Evolutionary conservation across 1,140 invertebrate species (phyloP).

Genomic region (Eueides isabella): DNA sequence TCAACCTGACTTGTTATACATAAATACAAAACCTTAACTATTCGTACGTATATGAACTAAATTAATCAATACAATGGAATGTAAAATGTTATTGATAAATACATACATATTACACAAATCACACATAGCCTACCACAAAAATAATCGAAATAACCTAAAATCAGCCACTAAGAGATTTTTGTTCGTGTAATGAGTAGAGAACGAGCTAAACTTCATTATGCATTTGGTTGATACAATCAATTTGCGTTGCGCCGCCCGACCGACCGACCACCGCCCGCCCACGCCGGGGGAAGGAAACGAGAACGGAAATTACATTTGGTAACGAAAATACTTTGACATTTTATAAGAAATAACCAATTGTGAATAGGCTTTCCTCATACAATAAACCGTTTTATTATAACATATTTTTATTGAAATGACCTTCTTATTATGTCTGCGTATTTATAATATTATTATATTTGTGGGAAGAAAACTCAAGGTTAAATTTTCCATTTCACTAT

Average conservation of each 20-base stretch:
- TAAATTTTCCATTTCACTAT: no score
- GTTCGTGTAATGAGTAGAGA: slow-evolving; percentile 2
- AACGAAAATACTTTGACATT: slow-evolving; percentile 18
- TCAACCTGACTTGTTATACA: no score
- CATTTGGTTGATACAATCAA: slow-evolving; percentile 26
- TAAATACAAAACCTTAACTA: no score
- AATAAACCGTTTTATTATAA: neutral
- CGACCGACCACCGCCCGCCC: neutral
- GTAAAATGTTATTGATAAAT: no score
- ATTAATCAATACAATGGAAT: no score
- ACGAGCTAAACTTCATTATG: slow-evolving; percentile 20
- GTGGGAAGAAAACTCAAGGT: no score
- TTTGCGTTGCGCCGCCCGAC: slow-evolving; percentile 19
- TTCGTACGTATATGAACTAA: no score
- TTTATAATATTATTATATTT: no score
- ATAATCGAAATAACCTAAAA: neutral
- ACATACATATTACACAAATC: no score
- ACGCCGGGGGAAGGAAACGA: slow-evolving; percentile 19
- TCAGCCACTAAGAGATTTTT: neutral
- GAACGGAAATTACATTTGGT: slow-evolving; percentile 28
- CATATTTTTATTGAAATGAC: neutral
- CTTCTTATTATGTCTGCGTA: neutral
- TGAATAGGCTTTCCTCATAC: neutral
- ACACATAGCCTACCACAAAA: neutral
- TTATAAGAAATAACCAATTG: slow-evolving; percentile 3